phyloP scores from a whole-genome alignment of 2,888 invertebrate genomes.

The Caenorhabditis sulstoni region DNA sequence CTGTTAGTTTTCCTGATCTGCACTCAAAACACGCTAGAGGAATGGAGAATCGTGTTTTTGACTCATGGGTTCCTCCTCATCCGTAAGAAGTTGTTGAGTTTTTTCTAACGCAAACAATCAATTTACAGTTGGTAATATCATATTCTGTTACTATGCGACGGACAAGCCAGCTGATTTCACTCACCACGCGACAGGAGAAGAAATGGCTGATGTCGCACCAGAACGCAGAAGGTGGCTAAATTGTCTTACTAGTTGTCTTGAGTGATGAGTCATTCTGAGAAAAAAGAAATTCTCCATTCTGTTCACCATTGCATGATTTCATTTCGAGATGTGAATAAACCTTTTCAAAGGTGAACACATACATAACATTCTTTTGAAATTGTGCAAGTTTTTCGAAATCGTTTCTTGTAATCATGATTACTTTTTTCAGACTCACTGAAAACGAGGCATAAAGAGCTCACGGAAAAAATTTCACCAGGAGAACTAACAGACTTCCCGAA shows the following conservation, averaged over 20 bases:
- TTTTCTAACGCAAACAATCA: background rate
- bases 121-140: conserved; percentile 68
- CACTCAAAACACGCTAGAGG: conserved; percentile 64
- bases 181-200: conserved; percentile 41
- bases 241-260: conserved; percentile 49
- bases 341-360: background rate
- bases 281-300: conserved; percentile 1
- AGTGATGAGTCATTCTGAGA: conserved; percentile 13
- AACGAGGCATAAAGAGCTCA: conserved; percentile 23
- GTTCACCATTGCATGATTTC: conserved; percentile 2
- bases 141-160: conserved; percentile 76
- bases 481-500: no score
- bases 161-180: conserved; percentile 78
- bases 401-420: background rate
- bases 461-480: background rate
- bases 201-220: conserved; percentile 60
- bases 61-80: conserved; percentile 70
- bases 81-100: no score
- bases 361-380: background rate
- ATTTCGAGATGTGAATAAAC: conserved; percentile 19
- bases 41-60: conserved; percentile 76
- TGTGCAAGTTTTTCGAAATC: background rate
- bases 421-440: conserved; percentile 56
- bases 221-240: conserved; percentile 65
- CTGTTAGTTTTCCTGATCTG: conserved; percentile 72